Evolutionary conservation across 2,113 vertebrate species (phyloP), one percentile per base, ranked within the genome.

Genomic region (Axis porcinus): DNA sequence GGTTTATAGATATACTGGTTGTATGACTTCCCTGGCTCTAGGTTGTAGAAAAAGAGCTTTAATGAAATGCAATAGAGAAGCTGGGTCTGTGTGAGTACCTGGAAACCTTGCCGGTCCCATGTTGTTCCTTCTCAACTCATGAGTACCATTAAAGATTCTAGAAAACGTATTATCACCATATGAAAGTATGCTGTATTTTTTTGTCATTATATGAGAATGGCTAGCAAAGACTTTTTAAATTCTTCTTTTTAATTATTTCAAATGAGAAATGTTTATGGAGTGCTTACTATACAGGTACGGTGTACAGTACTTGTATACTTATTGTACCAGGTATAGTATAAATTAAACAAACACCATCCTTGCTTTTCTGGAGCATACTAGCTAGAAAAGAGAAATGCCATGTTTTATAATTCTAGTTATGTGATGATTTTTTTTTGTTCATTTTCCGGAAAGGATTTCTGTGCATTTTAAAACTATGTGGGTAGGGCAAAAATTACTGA

Each of bases 371-470:
- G 14, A 95, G 64, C 10, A 25, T 15, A 64, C 28, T 25, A 17
- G 12, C 4, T 79, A 21, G 74, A 78, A 6, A 6, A 1, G 5
- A 86, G 57, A 96, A 97, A 86, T 58, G 36, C 15, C 40, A 60
- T 13, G 15, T 86, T 97, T 97, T 62, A 55, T 43, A 25, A 94
- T 95, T 97, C 50, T 96, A 89, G 6, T 64, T 91, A 96, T 90
- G 23, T 67, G 9, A 23, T 64, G 15, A 19, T 76, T 60, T 97
- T 25, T 97, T 64, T 45, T 45, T 97, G 21, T 97, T 98, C 52
- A 23, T 76, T 97, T 98, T 92, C 86, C 83, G 60, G 98, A 98
- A 96, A 64, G 81, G 92, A 97, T 92, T 94, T 97, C 78, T 97
- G 83, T 97, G 96, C 33, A 27, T 84, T 84, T 94, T n/a, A 97